Conservation (phyloP, 2,113 vertebrate genomes). For the Morone chrysops region DNA sequence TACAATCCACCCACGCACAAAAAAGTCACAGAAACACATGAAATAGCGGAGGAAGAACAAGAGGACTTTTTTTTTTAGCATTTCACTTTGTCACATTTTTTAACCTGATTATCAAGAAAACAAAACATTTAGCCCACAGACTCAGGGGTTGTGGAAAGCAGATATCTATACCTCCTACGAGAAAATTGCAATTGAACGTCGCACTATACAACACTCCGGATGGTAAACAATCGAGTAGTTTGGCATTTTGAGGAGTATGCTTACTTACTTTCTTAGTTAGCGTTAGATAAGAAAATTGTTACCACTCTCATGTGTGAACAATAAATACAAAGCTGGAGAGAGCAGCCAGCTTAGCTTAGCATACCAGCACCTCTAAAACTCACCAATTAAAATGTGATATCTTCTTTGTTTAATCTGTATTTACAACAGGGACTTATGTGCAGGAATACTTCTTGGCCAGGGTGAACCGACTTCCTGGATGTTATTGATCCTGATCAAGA, state of each 20-base stretch:
- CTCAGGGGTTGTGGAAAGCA: neutral
- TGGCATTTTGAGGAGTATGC: neutral
- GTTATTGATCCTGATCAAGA: neutral
- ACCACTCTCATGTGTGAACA: neutral
- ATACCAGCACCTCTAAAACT: neutral
- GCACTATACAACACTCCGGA: neutral
- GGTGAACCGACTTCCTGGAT: neutral
- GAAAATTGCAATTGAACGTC: neutral
- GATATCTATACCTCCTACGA: neutral
- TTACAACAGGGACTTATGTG: neutral
- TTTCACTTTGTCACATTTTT: constrained; percentile 27
- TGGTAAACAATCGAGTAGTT: neutral
- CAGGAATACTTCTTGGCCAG: neutral
- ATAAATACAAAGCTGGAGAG: neutral
- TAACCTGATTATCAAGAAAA: constrained; percentile 22
- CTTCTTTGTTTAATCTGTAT: neutral
- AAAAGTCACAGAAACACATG: constrained; percentile 24
- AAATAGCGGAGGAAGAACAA: constrained; percentile 1
- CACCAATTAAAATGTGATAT: neutral
- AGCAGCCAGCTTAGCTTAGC: neutral
- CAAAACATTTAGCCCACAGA: constrained; percentile 3
- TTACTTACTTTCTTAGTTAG: neutral
- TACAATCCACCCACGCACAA: constrained; percentile 28
- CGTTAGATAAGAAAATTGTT: neutral
- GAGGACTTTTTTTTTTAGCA: constrained; percentile 19